Base-by-base conservation (phyloP, 1,140 invertebrate genomes). In the Thalassaphorura encarpata region DNA sequence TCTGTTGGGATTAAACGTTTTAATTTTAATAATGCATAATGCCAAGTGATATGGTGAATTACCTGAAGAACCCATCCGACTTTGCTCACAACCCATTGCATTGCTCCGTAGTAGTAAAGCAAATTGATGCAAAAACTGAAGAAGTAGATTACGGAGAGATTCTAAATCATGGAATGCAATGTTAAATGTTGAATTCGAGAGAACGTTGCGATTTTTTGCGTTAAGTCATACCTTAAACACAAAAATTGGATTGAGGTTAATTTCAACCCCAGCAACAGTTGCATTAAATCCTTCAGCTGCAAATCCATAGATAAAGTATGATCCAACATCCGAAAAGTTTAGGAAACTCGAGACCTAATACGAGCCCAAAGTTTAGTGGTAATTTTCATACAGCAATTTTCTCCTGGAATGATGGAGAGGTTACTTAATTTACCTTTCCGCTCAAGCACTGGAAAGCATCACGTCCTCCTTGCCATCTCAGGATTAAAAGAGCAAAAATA, bases 81-180 rank as follows among this genome's bases (percentile, higher is more conserved):
- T 69, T 84, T 87, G n/a, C 81, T 67, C 16, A 93, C 82, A 18
- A 92, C 69, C 75, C 78, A 83, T 71, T 94, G 90, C 80, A 97
- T 84, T 0, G 80, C 75, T 2, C 90, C 91, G 69, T 81, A 79
- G 70, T 92, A 90, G 71, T 89, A 93, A 15, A 95, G 70, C 13
- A 96, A 78, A 66, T 88, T 83, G 15, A 93, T 83, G 57, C 86
- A 72, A 69, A 92, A 89, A 66, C 85, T 86, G 67, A 95, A 86
- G 76, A 93, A 94, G 72, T 89, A 89, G 48, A 95, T 88, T 0
- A 91, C 85, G 1, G 87, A 81, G n/a, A 93, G 70, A 0, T 81
- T 77, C 85, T 89, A 39, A 40, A 42, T 29, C 5, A 27, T 21
- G 51, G n/a, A 21, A 52, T 27, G 18, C 27, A 28, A 1, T 26